Base-by-base conservation (phyloP, 2,888 invertebrate genomes). In the Lysandra coridon region DNA sequence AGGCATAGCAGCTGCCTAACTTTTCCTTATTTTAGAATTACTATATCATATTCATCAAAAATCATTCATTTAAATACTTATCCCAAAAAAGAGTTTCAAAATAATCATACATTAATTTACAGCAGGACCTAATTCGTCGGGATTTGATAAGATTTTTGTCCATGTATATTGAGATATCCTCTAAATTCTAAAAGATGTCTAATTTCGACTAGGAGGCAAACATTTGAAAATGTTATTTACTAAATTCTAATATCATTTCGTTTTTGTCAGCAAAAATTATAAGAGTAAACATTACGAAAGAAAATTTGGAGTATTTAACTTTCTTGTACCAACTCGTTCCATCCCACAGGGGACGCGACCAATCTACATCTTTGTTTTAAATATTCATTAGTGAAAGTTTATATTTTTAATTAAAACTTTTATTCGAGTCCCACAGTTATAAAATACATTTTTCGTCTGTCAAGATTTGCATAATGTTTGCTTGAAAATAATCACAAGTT, bases 401-500 rank as follows among this genome's bases (percentile, higher is more conserved):
- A 79, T 81, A 81, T 82, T 82, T 81, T 81, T 82, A 81, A 82
- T 81, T 82, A 81, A 82, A 82, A 82, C 80, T 81, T 81, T 80
- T 80, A 80, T 81, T 81, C 80, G 44, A 78, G 79, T 80, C 80
- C 80, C 78, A 76, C 76, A 57, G 76, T 76, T 76, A 57, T 76
- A 83, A 82, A 84, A 85, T 83, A 85, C 85, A 84, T 83, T 83
- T 83, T 82, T 82, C 84, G 84, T 84, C 83, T 83, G 84, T 84
- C 84, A 83, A 80, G 83, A 86, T 87, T 88, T 87, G 85, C 87
- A 87, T 87, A 87, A 86, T 85, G 85, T 85, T 87, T 86, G 84
- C 84, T 84, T 84, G 82, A 80, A 85, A 86, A 87, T 87, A 87
- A 85, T 87, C 85, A 84, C 84, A 83, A 87, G 85, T 86, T 85